Evolutionary conservation across 2,113 vertebrate species (phyloP).

Genomic region (Motacilla alba): DNA sequence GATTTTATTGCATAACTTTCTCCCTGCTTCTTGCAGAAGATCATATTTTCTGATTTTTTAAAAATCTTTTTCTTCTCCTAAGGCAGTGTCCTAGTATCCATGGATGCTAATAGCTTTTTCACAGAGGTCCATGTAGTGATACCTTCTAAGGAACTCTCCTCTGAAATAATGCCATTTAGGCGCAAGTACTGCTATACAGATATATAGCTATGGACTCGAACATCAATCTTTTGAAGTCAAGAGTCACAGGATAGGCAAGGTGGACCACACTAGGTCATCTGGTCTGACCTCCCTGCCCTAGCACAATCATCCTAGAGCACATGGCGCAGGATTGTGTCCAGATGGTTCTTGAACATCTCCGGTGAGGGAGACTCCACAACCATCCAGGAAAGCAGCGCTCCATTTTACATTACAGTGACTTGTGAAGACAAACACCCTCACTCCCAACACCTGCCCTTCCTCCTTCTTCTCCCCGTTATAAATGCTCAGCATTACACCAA

Average conservation of each 20-base stretch:
- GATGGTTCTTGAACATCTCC: background rate
- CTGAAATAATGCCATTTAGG: background rate
- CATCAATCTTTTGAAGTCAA: background rate
- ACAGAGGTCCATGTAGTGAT: background rate
- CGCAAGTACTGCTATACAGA: fast-evolving
- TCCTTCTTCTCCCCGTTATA: background rate
- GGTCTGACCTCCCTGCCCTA: background rate
- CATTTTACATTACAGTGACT: background rate
- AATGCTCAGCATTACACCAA: background rate
- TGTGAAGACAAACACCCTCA: background rate
- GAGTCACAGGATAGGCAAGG: background rate
- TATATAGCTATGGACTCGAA: background rate
- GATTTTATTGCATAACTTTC: background rate
- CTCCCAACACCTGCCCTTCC: background rate
- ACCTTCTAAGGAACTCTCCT: background rate
- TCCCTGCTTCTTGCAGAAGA: background rate
- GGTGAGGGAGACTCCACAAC: background rate
- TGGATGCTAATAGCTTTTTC: background rate
- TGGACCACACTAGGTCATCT: background rate
- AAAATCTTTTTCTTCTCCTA: background rate
- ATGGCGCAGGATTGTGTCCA: background rate
- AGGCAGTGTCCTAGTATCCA: background rate
- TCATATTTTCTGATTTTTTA: no score
- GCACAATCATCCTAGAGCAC: background rate
- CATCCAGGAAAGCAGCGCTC: background rate